phyloP scores from a whole-genome alignment of 2,113 vertebrate genomes.

The Centrocercus urophasianus region DNA sequence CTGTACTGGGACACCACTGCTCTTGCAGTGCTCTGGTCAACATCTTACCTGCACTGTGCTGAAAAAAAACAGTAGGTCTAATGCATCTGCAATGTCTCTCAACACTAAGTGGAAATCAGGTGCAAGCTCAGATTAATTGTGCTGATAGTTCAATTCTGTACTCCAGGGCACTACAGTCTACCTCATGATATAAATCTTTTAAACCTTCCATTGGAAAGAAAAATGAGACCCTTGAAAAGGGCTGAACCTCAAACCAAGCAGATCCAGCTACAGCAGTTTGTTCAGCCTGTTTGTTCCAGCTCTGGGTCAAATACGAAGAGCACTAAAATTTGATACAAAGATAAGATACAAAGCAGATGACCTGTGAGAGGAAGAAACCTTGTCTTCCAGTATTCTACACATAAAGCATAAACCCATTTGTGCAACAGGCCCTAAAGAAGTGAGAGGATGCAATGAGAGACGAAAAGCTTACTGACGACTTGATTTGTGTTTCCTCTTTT shows the following conservation, averaged over 20 bases:
- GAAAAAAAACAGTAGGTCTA: background rate
- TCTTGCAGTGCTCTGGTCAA: rapidly evolving
- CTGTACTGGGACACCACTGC: rapidly evolving
- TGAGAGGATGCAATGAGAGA: background rate
- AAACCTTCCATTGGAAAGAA: background rate
- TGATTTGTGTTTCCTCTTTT: slow-evolving; percentile 19
- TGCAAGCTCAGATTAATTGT: background rate
- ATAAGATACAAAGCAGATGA: background rate
- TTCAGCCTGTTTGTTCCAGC: background rate
- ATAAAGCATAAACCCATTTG: background rate
- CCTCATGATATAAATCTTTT: background rate
- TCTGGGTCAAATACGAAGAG: background rate
- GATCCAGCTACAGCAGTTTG: background rate
- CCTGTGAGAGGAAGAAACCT: background rate
- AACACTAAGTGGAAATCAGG: background rate
- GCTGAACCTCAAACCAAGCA: background rate
- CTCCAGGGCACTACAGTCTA: background rate
- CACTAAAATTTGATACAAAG: background rate
- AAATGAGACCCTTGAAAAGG: background rate
- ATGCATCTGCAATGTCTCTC: background rate
- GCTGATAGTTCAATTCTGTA: background rate
- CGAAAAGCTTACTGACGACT: background rate
- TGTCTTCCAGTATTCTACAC: background rate
- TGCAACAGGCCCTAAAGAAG: background rate
- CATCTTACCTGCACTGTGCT: background rate